Percentiles rank a stretch among this genome's conserved stretches.
phyloP scores from a whole-genome alignment of 2,797 vertebrate genomes.

The Alosa sapidissima region DNA sequence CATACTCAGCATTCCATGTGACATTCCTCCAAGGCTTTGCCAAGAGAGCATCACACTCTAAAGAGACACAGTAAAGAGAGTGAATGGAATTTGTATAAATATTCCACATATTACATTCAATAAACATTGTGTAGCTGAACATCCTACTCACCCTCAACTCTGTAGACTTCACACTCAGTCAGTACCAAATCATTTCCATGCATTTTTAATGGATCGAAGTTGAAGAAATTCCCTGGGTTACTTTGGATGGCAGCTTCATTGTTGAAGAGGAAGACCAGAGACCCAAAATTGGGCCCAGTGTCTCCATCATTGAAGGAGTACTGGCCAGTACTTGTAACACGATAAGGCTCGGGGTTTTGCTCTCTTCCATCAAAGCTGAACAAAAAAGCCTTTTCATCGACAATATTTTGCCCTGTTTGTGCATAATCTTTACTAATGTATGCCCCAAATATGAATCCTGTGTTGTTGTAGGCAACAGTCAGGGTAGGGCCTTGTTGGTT shows the following conservation, averaged over 20 bases:
- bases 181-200: conserved; percentile 52
- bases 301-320: conserved; percentile 41
- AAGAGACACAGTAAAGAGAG: background rate
- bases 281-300: conserved; percentile 53
- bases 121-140: background rate
- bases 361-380: conserved; percentile 55
- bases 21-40: conserved; percentile 65
- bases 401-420: background rate
- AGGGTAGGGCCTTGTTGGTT: conserved; percentile 62
- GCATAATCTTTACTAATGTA: conserved; percentile 61
- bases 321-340: conserved; percentile 44
- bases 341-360: conserved; percentile 37
- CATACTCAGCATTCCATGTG: conserved; percentile 53
- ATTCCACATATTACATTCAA: background rate
- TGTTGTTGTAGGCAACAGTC: conserved; percentile 56
- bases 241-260: conserved; percentile 5
- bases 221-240: conserved; percentile 42
- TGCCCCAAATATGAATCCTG: conserved; percentile 63
- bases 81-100: background rate
- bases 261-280: conserved; percentile 51
- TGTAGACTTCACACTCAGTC: conserved; percentile 64
- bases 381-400: conserved; percentile 62
- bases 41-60: conserved; percentile 57
- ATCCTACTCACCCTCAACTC: conserved; percentile 60
- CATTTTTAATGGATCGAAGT: conserved; percentile 50